phyloP scores from a whole-genome alignment of 2,888 invertebrate genomes.

The Polymixis flavicincta region DNA sequence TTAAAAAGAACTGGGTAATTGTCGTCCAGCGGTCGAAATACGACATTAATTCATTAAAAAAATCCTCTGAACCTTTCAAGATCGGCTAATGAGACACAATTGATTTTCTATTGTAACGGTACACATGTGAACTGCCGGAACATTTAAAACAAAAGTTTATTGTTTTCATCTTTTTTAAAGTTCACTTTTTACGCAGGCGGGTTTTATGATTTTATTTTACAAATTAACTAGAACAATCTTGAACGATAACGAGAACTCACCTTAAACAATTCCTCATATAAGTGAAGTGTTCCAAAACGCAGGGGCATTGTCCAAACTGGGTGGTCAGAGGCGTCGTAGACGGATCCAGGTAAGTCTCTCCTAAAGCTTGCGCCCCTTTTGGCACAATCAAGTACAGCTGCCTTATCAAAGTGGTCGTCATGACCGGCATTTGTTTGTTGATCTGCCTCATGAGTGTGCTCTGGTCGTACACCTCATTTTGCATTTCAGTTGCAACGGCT shows the following conservation, averaged over 20 bases:
- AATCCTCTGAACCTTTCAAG: too few species aligned
- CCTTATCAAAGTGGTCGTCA: constrained; percentile 78
- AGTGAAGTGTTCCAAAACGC: constrained; percentile 74
- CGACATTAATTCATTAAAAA: too few species aligned
- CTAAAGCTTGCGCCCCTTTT: constrained; percentile 52
- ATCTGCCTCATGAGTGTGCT: constrained; percentile 70
- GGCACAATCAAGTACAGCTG: constrained; percentile 73
- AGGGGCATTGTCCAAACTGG: constrained; percentile 71
- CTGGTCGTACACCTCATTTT: constrained; percentile 70
- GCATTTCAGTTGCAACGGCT: constrained; percentile 78
- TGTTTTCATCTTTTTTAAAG: too few species aligned
- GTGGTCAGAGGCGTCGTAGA: constrained; percentile 66
- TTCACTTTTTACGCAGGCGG: too few species aligned
- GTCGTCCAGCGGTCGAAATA: too few species aligned
- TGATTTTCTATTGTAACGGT: too few species aligned
- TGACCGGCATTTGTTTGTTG: constrained; percentile 78
- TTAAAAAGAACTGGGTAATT: too few species aligned
- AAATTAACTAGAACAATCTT: not conserved
- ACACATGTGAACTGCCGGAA: too few species aligned
- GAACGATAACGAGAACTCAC: constrained; percentile 59
- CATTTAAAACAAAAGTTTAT: too few species aligned
- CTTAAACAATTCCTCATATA: constrained; percentile 77
- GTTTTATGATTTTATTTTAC: not conserved
- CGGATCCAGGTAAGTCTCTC: constrained; percentile 27
- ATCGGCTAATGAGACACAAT: too few species aligned